These are phyloP conservation scores for Egretta garzetta DNA, from an alignment of 2,113 vertebrate species.

Conservation along the genomic window DNA sequence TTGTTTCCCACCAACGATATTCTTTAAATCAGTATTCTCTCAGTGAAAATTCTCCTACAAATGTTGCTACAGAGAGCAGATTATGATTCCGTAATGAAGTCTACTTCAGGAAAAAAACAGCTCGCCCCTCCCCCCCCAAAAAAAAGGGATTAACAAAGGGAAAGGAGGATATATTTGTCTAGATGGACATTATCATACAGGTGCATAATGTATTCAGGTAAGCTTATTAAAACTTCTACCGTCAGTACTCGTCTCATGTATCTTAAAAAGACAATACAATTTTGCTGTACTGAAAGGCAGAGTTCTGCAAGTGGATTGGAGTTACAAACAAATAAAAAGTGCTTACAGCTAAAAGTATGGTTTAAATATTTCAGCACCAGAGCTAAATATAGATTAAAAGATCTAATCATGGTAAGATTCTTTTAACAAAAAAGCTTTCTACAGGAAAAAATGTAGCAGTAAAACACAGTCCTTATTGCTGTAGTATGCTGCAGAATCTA, in stretches of 20 bases:
- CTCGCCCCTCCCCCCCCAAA: no score
- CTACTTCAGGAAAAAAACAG: not conserved
- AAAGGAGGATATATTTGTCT: not conserved
- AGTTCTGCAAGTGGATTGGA: not conserved
- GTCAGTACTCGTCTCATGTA: not conserved
- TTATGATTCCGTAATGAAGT: not conserved
- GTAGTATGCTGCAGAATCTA: not conserved
- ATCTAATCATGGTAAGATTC: conserved; percentile 18
- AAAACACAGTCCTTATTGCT: not conserved
- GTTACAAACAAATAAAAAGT: conserved; percentile 46
- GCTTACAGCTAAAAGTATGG: not conserved
- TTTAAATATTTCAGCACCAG: conserved; percentile 45
- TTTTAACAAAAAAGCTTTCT: conserved; percentile 69
- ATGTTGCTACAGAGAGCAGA: not conserved
- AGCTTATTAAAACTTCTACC: not conserved
- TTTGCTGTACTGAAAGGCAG: not conserved
- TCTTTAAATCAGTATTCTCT: not conserved
- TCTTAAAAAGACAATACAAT: not conserved
- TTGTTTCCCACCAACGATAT: not conserved
- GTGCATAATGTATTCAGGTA: not conserved
- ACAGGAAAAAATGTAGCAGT: not conserved
- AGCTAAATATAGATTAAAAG: conserved; percentile 61
- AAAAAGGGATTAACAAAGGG: not conserved
- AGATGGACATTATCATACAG: not conserved
- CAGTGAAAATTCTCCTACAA: not conserved